Evolutionary conservation across 2,888 invertebrate species (phyloP).

Genomic region (Adelphocoris suturalis): DNA sequence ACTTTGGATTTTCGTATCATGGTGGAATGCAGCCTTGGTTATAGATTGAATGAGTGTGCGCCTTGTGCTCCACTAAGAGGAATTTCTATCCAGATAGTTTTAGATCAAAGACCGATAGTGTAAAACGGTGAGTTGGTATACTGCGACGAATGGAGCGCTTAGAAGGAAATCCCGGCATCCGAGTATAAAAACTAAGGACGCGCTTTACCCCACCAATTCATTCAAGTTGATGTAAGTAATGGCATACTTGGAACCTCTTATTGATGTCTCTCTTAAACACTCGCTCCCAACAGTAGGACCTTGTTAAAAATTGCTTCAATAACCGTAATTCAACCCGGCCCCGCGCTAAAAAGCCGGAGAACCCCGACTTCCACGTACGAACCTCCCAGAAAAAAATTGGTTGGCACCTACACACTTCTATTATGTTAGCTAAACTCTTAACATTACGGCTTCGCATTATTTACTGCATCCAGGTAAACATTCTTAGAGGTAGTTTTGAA

Average conservation of each 20-base stretch:
- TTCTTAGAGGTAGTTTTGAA: neutral
- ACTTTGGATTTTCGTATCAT: too few relatives aligned
- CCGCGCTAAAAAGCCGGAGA: neutral
- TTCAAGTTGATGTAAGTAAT: conserved; percentile 57
- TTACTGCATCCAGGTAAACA: neutral
- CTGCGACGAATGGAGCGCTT: neutral
- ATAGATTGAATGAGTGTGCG: too few relatives aligned
- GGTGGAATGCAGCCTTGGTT: too few relatives aligned
- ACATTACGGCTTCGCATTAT: neutral
- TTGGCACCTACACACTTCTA: neutral
- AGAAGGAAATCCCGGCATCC: conserved; percentile 10
- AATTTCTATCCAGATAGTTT: neutral
- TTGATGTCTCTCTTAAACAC: conserved; percentile 50
- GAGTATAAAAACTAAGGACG: conserved; percentile 26
- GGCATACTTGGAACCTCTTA: conserved; percentile 59
- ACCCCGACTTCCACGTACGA: neutral
- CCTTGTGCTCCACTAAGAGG: too few relatives aligned
- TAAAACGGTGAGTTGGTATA: neutral
- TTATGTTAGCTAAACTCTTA: neutral
- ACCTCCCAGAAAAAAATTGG: neutral
- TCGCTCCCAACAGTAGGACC: neutral
- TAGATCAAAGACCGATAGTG: neutral
- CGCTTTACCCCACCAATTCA: conserved; percentile 20
- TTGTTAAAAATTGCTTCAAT: conserved; percentile 55
- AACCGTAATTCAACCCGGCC: conserved; percentile 45